phyloP scores from a whole-genome alignment of 1,140 invertebrate genomes.

The Apis florea region DNA sequence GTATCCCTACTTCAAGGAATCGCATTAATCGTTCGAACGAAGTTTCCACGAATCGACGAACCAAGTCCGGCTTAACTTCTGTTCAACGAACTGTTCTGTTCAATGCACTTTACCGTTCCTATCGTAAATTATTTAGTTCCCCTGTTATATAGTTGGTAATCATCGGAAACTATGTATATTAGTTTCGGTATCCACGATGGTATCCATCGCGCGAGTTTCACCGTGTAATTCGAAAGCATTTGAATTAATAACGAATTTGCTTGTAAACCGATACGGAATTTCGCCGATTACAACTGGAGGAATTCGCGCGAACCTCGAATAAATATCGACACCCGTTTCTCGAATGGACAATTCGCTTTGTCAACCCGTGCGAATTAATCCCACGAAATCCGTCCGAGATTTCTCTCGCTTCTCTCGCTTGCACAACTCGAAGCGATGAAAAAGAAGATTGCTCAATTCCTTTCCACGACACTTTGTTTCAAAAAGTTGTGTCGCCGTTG shows the following conservation, averaged over 20 bases:
- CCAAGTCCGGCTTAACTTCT: not conserved
- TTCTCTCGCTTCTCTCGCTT: not conserved
- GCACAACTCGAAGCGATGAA: not conserved
- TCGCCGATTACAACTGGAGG: not conserved
- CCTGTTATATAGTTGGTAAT: conserved; percentile 32
- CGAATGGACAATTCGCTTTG: not conserved
- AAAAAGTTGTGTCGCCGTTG: no score
- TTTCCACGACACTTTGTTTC: not conserved
- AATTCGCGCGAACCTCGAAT: not conserved
- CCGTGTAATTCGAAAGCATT: conserved; percentile 34
- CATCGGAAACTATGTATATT: conserved; percentile 35
- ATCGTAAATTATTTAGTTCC: conserved; percentile 31
- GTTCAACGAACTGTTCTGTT: not conserved
- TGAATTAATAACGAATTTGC: conserved; percentile 40
- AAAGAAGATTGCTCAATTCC: not conserved
- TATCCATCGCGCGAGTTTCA: conserved; percentile 36
- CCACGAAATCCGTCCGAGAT: no score
- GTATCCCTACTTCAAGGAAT: no score
- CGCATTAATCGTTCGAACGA: not conserved
- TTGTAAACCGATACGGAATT: conserved; percentile 18
- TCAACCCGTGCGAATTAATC: not conserved
- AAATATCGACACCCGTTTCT: not conserved
- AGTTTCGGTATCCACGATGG: conserved; percentile 23
- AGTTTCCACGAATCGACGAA: not conserved
- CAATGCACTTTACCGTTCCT: not conserved